These are phyloP conservation scores for Lucilia cuprina DNA, from an alignment of 1,140 invertebrate genomes.

Conservation along the genomic window DNA sequence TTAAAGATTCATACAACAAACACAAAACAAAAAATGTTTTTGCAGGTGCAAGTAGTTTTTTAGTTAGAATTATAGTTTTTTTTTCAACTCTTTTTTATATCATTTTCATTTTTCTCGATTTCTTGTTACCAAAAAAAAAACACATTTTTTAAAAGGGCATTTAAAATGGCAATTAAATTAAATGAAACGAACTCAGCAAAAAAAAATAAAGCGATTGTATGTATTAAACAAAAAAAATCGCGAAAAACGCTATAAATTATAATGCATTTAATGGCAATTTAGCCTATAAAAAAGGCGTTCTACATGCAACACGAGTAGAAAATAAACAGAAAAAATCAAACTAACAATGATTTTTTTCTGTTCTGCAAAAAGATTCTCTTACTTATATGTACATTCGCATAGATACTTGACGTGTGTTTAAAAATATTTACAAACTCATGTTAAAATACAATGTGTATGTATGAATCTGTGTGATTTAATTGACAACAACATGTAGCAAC, in stretches of 20 bases:
- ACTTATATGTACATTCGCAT: too few relatives aligned
- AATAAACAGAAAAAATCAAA: not conserved
- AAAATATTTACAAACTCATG: not conserved
- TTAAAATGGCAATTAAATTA: conserved; percentile 29
- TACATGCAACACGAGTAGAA: not conserved
- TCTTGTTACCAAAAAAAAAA: conserved; percentile 7
- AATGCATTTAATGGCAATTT: conserved; percentile 5
- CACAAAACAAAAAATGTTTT: not conserved
- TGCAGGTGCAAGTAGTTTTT: conserved; percentile 22
- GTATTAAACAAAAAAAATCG: not conserved
- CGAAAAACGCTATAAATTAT: not conserved
- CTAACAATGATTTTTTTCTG: not conserved
- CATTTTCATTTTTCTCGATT: not conserved
- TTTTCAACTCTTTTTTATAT: not conserved
- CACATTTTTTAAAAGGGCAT: conserved; percentile 21
- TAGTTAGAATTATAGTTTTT: conserved; percentile 18
- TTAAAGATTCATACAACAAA: not conserved
- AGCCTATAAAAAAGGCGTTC: not conserved
- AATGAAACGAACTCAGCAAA: not conserved
- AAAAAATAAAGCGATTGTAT: not conserved
- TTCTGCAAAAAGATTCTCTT: not conserved
- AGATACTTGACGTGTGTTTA: too few relatives aligned
- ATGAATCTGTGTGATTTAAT: not conserved
- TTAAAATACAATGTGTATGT: not conserved
- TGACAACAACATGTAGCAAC: not conserved